These are phyloP conservation scores for Acanthopleura granulata DNA, from an alignment of 2,888 invertebrate species.

Conservation along the genomic window DNA sequence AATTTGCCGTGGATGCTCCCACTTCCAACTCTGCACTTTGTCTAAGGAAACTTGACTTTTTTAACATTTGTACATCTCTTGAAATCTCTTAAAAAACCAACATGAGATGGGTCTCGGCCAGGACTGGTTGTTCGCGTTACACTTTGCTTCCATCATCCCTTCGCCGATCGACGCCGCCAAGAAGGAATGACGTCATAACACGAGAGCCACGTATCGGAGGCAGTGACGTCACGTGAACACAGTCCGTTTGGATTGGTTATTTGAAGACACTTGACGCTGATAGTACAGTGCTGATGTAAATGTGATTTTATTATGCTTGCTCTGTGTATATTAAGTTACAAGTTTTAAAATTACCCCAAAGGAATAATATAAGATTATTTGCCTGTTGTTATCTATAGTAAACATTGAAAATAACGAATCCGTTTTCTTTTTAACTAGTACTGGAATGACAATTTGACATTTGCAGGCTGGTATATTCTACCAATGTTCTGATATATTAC, in stretches of 20 bases:
- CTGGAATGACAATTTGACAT: too few species aligned
- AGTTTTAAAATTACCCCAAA: neutral
- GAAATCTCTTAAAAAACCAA: neutral
- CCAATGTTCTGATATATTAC: too few species aligned
- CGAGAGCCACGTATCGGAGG: neutral
- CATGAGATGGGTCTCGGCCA: neutral
- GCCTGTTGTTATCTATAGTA: too few species aligned
- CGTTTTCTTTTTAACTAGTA: too few species aligned
- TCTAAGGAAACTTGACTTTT: too few species aligned
- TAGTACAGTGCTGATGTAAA: constrained; percentile 7
- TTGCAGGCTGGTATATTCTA: too few species aligned
- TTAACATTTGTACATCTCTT: neutral
- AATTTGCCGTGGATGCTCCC: too few species aligned
- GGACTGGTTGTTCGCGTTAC: too few species aligned
- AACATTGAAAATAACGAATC: too few species aligned
- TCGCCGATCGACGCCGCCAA: too few species aligned
- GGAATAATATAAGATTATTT: neutral
- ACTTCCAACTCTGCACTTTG: too few species aligned
- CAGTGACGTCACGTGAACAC: neutral
- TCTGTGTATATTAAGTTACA: constrained; percentile 15
- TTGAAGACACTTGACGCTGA: neutral
- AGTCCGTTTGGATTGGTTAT: neutral
- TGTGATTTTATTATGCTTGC: constrained; percentile 7
- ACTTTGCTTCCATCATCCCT: too few species aligned
- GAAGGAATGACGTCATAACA: neutral